Conservation (phyloP, 2,888 invertebrate species). For the Caenorhabditis imperialis region DNA sequence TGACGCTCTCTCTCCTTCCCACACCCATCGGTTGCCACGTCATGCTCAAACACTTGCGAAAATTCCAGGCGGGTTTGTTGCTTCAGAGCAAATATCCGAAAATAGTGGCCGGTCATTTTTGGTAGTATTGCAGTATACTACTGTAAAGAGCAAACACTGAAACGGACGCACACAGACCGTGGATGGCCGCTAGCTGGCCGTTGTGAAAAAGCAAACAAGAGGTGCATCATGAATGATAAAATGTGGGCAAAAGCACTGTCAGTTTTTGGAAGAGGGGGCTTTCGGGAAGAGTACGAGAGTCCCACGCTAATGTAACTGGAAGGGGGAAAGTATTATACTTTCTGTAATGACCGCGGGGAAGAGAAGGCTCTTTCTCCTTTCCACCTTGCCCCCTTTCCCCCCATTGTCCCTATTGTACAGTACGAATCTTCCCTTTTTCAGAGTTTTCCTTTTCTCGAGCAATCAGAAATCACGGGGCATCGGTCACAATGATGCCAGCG, state of each 20-base stretch:
- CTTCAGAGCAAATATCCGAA: neutral
- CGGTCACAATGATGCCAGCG: too few relatives aligned
- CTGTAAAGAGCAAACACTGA: conserved; percentile 38
- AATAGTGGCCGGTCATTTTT: conserved; percentile 10
- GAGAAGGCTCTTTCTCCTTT: conserved; percentile 12
- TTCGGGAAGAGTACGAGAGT: conserved; percentile 1
- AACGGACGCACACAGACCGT: conserved; percentile 16
- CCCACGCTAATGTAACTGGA: conserved; percentile 7
- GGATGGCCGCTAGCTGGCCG: conserved; percentile 22
- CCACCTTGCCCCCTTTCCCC: conserved; percentile 1
- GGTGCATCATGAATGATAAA: conserved; percentile 26
- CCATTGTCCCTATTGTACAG: conserved; percentile 1
- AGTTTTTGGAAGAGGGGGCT: neutral
- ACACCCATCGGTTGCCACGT: conserved; percentile 14
- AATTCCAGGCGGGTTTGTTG: too few relatives aligned
- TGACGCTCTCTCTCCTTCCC: neutral
- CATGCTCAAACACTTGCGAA: conserved; percentile 6
- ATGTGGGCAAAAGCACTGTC: conserved; percentile 6
- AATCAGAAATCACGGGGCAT: neutral
- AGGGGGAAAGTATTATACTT: neutral
- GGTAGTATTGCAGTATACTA: conserved; percentile 8
- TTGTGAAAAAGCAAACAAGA: conserved; percentile 34
- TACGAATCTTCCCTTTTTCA: conserved; percentile 2
- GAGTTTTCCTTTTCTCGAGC: neutral
- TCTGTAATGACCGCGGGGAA: neutral